Base-by-base conservation (phyloP, 2,797 vertebrate genomes). In the Poecilia wingei region DNA sequence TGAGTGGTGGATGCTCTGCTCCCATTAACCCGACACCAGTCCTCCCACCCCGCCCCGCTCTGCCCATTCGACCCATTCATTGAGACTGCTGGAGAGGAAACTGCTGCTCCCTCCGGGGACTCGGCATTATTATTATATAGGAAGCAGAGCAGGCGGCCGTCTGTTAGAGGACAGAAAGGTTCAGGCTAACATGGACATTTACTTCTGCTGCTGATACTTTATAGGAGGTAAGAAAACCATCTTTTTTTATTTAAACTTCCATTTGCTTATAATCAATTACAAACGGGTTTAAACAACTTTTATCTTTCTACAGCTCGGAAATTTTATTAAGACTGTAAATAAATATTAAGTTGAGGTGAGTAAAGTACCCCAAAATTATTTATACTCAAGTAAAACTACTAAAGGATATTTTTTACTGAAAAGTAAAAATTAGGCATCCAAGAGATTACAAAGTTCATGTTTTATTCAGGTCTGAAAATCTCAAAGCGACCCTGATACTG, bases 91-190 rank as follows among this genome's bases (percentile, higher is more conserved):
- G 3, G 75, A 80, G 87, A 94, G 92, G 92, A 93, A 94, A 36
- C 93, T 77, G 87, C 89, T 78, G 82, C 84, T 86, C 87, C 89
- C 90, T 85, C 78, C 0, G 91, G 74, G 93, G 87, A 92, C 83
- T 86, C 74, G 79, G 76, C 83, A 86, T 83, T 82, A 85, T 83
- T 89, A 88, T 91, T 85, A 90, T 92, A 93, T 87, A 90, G 92
- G 88, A 90, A 87, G 90, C 84, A 43, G 85, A 86, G 25, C 71
- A 87, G 90, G 22, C 88, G 79, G 84, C 81, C 51, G 51, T 86
- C 87, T 89, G 86, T 85, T 55, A 74, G 82, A 86, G 87, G 82
- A 41, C 10, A 69, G 46, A 80, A 73, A 75, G 82, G 86, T 86
- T 87, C 88, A 77, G 59, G 75, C 46, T 16, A 25, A 53, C 49